Evolutionary conservation across 1,140 invertebrate species (phyloP), one percentile per base, ranked within the genome.

Genomic region (Pectinophora gossypiella): DNA sequence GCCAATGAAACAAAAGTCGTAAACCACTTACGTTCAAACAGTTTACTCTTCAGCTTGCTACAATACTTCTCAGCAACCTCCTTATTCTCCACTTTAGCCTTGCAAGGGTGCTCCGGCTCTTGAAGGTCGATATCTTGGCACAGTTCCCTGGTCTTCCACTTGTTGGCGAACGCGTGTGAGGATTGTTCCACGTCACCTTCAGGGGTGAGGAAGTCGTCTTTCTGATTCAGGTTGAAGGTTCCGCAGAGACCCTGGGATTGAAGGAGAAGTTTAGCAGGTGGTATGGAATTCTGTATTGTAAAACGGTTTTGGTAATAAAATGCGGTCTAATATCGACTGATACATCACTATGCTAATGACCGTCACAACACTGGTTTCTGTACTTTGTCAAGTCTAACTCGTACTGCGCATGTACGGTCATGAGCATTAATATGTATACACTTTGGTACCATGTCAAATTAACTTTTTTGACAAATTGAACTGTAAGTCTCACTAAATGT

Each of bases 171-270:
- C 0, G 93, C 90, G 6, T 92, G 86, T 0, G 92, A 87, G 0
- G 93, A 90, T 38, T 93, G 91, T 70, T 97, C 96, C 0, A 94
- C 76, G 69, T 97, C 95, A 13, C 94, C 93, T 70, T 96, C 93
- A 0, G 93, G 94, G 0, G 96, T 97, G 4, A 95, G 68, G 76
- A 97, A 97, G 76, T 98, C 96, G 72, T 97, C 95, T 64, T 94
- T 93, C 71, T 96, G 95, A 68, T 96, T 96, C 10, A 91, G 85
- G 52, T 94, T 95, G 71, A 96, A 97, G 0, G 95, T 97, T 15
- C 96, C 96, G 68, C 96, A 98, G 4, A 98, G 88, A 54, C 96
- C 96, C 88, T 92, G 51, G 6, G n/a, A 19, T n/a, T n/a, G 40
- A 9, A 21, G 19, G 3, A 6, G 21, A 1, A 48, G 23, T 27